Evolutionary conservation across 2,797 vertebrate genomes (phyloP).

Genomic region (Gymnopithys bicolor): DNA sequence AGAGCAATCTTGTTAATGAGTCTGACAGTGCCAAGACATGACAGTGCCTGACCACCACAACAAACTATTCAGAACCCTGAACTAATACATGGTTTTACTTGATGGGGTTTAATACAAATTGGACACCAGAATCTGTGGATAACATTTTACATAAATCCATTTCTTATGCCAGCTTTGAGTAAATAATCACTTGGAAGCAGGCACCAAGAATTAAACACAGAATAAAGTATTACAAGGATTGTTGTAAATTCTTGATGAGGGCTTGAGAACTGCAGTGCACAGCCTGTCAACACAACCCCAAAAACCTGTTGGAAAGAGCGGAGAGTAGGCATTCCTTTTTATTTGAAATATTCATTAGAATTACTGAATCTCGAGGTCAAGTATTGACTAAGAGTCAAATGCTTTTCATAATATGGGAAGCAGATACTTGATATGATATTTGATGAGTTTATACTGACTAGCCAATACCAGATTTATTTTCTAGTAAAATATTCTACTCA

Average conservation of each 20-base stretch:
- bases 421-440: not conserved
- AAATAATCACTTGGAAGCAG: conserved; percentile 12
- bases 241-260: not conserved
- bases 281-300: not conserved
- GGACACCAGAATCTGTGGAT: not conserved
- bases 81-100: not conserved
- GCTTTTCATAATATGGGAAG: not conserved
- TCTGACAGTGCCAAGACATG: not conserved
- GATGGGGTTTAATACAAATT: not conserved
- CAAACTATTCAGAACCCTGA: not conserved
- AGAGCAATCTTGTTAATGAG: not conserved
- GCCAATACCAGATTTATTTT: not conserved
- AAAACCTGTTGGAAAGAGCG: not conserved
- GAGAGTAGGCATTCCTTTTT: not conserved
- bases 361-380: not conserved
- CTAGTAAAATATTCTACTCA: not conserved
- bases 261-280: not conserved
- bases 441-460: not conserved
- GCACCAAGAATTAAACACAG: not conserved
- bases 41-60: not conserved
- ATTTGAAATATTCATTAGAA: not conserved
- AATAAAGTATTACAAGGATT: not conserved
- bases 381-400: not conserved
- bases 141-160: not conserved
- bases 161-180: not conserved